A percentile compares a stretch with the other conserved stretches of the same genome.
These are phyloP conservation scores for Vulpes vulpes DNA, from an alignment of 2,113 vertebrate species.

Conservation along the genomic window DNA sequence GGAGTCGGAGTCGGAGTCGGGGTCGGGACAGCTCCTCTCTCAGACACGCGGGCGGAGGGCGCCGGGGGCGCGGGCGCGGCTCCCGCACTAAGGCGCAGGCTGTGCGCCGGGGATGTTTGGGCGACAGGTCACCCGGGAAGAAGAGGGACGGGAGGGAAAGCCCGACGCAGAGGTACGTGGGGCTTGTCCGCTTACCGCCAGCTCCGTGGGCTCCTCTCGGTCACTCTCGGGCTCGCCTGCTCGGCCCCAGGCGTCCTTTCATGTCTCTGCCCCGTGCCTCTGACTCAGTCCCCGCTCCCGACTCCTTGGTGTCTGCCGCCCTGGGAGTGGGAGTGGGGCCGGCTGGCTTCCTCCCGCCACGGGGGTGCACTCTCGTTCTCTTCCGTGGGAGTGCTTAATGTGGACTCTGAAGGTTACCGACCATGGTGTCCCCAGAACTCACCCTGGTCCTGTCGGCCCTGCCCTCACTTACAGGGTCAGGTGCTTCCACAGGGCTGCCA, in stretches of 20 bases:
- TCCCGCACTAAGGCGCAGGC: constrained; percentile 40
- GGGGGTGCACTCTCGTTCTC: too few species aligned
- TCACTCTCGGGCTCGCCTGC: background rate
- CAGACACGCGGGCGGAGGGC: background rate
- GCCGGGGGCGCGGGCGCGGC: constrained; percentile 41
- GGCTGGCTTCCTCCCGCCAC: too few species aligned
- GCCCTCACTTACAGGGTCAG: too few species aligned
- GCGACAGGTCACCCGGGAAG: constrained; percentile 41
- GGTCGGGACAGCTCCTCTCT: background rate
- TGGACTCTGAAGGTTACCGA: too few species aligned
- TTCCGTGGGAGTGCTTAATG: too few species aligned
- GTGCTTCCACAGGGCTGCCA: too few species aligned
- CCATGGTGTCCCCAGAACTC: too few species aligned
- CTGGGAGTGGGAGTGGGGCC: background rate
- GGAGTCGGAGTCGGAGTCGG: background rate
- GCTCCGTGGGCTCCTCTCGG: constrained; percentile 46
- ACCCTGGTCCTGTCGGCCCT: too few species aligned
- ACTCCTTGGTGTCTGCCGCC: background rate
- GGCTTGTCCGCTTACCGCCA: background rate
- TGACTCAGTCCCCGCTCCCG: constrained; percentile 12
- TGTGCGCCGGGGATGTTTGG: constrained; percentile 51
- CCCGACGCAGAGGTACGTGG: background rate
- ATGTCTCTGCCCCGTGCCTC: background rate
- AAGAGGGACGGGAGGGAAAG: constrained; percentile 43
- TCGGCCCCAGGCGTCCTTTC: constrained; percentile 28